A percentile compares a stretch with the other conserved stretches of the same genome.
Evolutionary conservation across 2,113 vertebrate species (phyloP).

Genomic region (Isichthys henryi): DNA sequence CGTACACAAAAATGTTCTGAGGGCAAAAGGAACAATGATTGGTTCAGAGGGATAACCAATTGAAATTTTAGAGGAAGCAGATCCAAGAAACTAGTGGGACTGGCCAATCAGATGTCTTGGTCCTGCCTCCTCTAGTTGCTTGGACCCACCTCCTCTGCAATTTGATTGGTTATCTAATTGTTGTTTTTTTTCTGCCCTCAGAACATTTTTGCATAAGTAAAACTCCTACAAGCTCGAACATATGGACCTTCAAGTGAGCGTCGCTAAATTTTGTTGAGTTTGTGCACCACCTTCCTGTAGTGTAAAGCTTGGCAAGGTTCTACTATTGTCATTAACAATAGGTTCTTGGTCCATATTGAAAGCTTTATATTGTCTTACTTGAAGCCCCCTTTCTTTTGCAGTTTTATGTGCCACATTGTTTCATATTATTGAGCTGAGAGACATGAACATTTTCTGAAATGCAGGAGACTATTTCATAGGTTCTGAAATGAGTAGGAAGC

Average conservation of each 20-base stretch:
- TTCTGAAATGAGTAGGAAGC: not conserved
- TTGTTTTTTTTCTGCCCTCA: no score
- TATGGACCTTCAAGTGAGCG: not conserved
- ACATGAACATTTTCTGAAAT: not conserved
- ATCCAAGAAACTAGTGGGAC: no score
- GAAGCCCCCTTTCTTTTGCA: not conserved
- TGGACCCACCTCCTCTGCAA: no score
- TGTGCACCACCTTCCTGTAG: not conserved
- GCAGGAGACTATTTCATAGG: not conserved
- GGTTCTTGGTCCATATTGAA: not conserved
- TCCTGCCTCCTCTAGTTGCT: no score
- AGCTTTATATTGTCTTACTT: not conserved
- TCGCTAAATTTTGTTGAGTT: not conserved
- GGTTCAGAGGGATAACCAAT: no score
- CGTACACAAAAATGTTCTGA: no score
- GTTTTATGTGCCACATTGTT: not conserved
- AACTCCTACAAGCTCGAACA: not conserved
- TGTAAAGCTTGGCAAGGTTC: not conserved
- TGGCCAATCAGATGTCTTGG: no score
- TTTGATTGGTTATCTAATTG: no score
- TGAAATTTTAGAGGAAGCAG: no score
- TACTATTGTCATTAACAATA: not conserved
- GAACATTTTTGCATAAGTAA: no score
- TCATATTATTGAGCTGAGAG: not conserved
- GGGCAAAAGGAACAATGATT: no score